Base-by-base conservation (phyloP, 2,113 vertebrate genomes). In the Malurus melanocephalus region DNA sequence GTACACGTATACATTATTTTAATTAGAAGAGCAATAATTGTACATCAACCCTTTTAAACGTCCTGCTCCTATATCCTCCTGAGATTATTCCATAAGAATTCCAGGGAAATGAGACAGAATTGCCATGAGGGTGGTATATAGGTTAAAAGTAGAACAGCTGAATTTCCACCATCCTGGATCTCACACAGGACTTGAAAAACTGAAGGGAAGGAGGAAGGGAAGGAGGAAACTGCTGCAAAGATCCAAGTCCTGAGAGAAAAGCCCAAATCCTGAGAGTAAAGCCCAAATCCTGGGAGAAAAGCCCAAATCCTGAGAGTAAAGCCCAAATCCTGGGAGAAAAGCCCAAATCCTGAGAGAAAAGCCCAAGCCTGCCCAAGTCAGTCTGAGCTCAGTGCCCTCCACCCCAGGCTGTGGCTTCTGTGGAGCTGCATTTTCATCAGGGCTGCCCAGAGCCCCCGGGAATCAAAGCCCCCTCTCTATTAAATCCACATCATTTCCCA, bases 21-120 rank as follows among this genome's bases (percentile, higher is more conserved):
- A 82, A 94, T 93, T 93, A 71, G 48, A 77, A 89, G 68, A 73
- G 26, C 30, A 92, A 35, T 80, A 85, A 77, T 35, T 67, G 72
- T 83, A 67, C 56, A 88, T 85, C 88, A 74, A 69, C 14, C 27
- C 55, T 80, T 82, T 83, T 30, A 73, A 80, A 60, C 64, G n/a
- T 67, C 86, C 65, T 89, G 52, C 35, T 69, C 23, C 35, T 83
- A 48, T 60, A 88, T 35, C 76, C 76, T 57, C 64, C 48, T 48
- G 90, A 88, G 90, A 74, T 43, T 64, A 61, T 76, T 83, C 64
- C 46, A 18, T 38, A 73, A 51, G 52, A 79, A 51, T 49, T 53
- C 33, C 5, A 59, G 52, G 89, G 32, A 52, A 87, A 89, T 55
- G 75, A 91, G 62, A 61, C 1, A 57, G 51, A 66, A 61, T 11